Evolutionary conservation across 2,113 vertebrate species (phyloP), one percentile per base, ranked within the genome.

Genomic region (Pipa parva): DNA sequence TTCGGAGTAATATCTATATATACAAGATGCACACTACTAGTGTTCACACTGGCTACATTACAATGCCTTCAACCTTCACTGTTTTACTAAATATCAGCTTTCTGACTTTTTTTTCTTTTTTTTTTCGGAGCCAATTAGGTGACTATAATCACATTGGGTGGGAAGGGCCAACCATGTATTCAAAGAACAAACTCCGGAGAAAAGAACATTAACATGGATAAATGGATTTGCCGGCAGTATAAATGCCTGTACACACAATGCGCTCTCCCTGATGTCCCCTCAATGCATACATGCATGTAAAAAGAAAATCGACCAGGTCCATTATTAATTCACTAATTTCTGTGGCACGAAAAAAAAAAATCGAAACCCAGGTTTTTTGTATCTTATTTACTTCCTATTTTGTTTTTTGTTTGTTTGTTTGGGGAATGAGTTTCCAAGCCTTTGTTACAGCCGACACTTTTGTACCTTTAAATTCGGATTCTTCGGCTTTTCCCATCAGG

Each of bases 181-280:
- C 79, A 76, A 76, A 80, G 27, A 79, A 74, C 76, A 84, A 84
- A 87, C 84, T 80, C 81, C 81, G 81, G 83, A 79, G 83, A 79
- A 81, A 78, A 81, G 79, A 75, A 74, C 81, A 92, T 92, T 93
- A 88, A 92, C 83, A 93, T 94, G 90, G 87, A 93, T 88, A 80
- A 92, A 85, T 78, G 80, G 82, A 84, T 89, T 85, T 85, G 80
- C 85, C 84, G 63, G 77, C 61, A 59, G 82, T 93, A 97, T 98
- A 98, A 99, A 96, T 95, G 87, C 91, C 88, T 89, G 93, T 89
- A 92, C 84, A 88, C 80, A 81, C 87, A 81, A 75, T 81, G 82
- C 56, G 56, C 70, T 77, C 63, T 80, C 84, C 85, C 83, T 73
- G 72, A 79, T 80, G 83, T 72, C 77, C 77, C 75, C 59, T 78